phyloP scores from a whole-genome alignment of 2,888 invertebrate genomes.

The Hypena proboscidalis region DNA sequence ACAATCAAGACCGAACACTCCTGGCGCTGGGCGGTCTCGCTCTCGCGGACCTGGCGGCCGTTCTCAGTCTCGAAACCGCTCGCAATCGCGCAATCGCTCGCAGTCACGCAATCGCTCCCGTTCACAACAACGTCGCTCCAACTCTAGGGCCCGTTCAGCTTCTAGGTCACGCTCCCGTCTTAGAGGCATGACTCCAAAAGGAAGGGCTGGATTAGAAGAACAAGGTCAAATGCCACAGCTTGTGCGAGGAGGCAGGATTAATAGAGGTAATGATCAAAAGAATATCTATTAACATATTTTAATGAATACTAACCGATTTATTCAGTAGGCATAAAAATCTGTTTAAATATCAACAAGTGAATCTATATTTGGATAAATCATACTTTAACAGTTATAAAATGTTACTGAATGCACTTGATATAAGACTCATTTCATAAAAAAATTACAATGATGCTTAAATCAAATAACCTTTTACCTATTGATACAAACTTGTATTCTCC shows the following conservation, averaged over 20 bases:
- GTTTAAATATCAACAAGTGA: no score
- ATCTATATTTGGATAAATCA: no score
- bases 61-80: constrained; percentile 54
- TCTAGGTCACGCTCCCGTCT: constrained; percentile 70
- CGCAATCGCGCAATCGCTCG: constrained; percentile 56
- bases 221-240: constrained; percentile 61
- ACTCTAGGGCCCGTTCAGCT: constrained; percentile 61
- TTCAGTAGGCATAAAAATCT: no score
- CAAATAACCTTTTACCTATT: no score
- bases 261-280: constrained; percentile 56
- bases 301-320: no score
- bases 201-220: constrained; percentile 71
- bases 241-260: constrained; percentile 56
- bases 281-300: background rate
- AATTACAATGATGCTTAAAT: no score
- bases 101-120: constrained; percentile 55
- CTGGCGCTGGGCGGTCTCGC: constrained; percentile 52
- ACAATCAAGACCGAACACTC: constrained; percentile 52
- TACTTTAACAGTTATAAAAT: no score
- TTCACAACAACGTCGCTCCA: constrained; percentile 38
- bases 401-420: no score
- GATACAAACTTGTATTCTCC: no score
- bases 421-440: no score
- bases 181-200: constrained; percentile 71
- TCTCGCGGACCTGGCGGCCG: constrained; percentile 54